A percentile compares a stretch with the other conserved stretches of the same genome.
phyloP scores from a whole-genome alignment of 2,888 invertebrate species.

The Ischnura elegans region DNA sequence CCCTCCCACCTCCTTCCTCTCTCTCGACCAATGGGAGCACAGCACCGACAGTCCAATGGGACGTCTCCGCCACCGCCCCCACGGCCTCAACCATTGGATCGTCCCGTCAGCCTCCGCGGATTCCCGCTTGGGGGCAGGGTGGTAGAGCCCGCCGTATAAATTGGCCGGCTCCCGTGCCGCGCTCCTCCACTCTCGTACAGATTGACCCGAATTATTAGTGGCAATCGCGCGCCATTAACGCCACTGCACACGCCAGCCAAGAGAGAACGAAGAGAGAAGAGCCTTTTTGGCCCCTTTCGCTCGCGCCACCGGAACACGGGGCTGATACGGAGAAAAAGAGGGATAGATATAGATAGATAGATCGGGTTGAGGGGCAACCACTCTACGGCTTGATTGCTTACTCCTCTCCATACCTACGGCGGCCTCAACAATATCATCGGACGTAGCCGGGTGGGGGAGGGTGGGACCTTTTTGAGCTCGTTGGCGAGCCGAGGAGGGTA shows the following conservation, averaged over 20 bases:
- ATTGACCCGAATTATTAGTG: constrained; percentile 66
- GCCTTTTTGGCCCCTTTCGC: background rate
- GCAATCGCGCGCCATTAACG: constrained; percentile 62
- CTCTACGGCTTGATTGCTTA: background rate
- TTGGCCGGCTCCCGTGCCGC: constrained; percentile 61
- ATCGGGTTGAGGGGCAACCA: background rate
- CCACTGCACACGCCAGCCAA: background rate
- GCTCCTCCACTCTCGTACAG: constrained; percentile 65
- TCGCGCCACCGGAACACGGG: background rate
- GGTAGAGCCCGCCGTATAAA: constrained; percentile 38
- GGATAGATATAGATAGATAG: too few species aligned
- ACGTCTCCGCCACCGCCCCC: background rate
- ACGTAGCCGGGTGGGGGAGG: background rate
- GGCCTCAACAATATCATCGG: background rate
- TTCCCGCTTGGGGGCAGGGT: background rate
- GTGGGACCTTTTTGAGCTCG: constrained; percentile 35
- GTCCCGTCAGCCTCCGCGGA: background rate
- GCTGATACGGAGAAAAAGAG: background rate
- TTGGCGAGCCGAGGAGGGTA: constrained; percentile 17
- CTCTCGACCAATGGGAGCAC: background rate
- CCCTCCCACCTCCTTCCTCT: background rate
- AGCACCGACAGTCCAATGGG: background rate
- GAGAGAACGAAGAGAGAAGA: too few species aligned
- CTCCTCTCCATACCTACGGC: background rate
- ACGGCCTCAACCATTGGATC: background rate